Conservation (phyloP, 2,888 invertebrate genomes). For the Trachelus troglodyta region DNA sequence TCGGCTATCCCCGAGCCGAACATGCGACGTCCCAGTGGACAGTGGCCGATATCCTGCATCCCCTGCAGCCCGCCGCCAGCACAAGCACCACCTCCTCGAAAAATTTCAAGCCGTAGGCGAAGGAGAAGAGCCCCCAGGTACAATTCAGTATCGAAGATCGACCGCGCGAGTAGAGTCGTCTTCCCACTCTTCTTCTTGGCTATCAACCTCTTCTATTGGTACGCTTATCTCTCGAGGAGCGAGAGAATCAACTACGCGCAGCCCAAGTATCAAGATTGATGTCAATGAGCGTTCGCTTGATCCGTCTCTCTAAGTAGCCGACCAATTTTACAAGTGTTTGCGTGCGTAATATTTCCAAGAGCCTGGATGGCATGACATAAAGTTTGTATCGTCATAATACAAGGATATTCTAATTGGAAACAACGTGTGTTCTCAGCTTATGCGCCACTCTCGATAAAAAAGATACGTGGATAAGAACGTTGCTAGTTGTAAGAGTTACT, state of each 20-base stretch:
- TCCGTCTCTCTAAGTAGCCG: slow-evolving; percentile 9
- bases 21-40: slow-evolving; percentile 32
- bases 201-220: slow-evolving; percentile 86
- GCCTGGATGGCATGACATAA: too few relatives aligned
- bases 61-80: slow-evolving; percentile 61
- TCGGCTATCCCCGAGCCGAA: slow-evolving; percentile 71
- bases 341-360: too few relatives aligned
- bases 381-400: background rate
- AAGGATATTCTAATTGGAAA: slow-evolving; percentile 12
- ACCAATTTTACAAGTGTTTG: slow-evolving; percentile 4
- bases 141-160: slow-evolving; percentile 86
- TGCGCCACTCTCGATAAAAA: too few relatives aligned
- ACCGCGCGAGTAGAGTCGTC: slow-evolving; percentile 78
- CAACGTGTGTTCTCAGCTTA: background rate
- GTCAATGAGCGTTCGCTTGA: background rate
- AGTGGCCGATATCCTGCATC: slow-evolving; percentile 51
- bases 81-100: slow-evolving; percentile 30
- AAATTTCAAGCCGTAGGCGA: slow-evolving; percentile 47
- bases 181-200: slow-evolving; percentile 81
- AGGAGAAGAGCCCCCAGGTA: slow-evolving; percentile 73
- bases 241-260: slow-evolving; percentile 65
- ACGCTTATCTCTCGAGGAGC: slow-evolving; percentile 76
- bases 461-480: too few relatives aligned
- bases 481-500: too few relatives aligned
- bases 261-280: background rate